Percentiles rank a stretch among this genome's conserved stretches.
These are phyloP conservation scores for Cheilosia impressa DNA, from an alignment of 2,888 invertebrate genomes.

Conservation along the genomic window DNA sequence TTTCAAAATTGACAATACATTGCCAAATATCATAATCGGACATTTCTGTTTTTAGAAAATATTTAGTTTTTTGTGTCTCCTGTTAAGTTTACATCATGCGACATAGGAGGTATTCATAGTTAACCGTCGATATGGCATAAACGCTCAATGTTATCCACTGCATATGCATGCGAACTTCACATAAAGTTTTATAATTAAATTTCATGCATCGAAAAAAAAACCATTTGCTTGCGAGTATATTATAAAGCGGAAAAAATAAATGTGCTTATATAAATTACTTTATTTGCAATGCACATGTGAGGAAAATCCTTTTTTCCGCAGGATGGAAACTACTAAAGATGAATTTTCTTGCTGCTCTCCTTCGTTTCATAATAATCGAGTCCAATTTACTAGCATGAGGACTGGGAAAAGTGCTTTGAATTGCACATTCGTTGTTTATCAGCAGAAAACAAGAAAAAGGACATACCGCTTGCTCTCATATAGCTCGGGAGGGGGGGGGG, in stretches of 20 bases:
- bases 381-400: slow-evolving; percentile 38
- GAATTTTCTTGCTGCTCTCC: slow-evolving; percentile 26
- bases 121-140: too few relatives aligned
- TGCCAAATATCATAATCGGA: too few relatives aligned
- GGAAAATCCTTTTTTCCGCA: slow-evolving; percentile 28
- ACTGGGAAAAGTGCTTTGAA: slow-evolving; percentile 43
- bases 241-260: slow-evolving; percentile 27
- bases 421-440: slow-evolving; percentile 72
- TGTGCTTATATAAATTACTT: slow-evolving; percentile 64
- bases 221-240: slow-evolving; percentile 24
- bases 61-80: too few relatives aligned
- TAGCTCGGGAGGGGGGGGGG: background rate
- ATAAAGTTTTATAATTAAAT: slow-evolving; percentile 72
- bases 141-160: slow-evolving; percentile 47
- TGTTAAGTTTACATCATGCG: too few relatives aligned
- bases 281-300: slow-evolving; percentile 58
- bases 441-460: slow-evolving; percentile 69
- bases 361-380: slow-evolving; percentile 41
- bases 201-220: slow-evolving; percentile 24
- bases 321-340: slow-evolving; percentile 40
- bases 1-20: too few relatives aligned
- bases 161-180: slow-evolving; percentile 67
- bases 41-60: too few relatives aligned
- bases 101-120: too few relatives aligned
- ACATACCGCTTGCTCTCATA: slow-evolving; percentile 8